Conservation (phyloP, 1,140 invertebrate species). For the Drosophila oshimai region DNA sequence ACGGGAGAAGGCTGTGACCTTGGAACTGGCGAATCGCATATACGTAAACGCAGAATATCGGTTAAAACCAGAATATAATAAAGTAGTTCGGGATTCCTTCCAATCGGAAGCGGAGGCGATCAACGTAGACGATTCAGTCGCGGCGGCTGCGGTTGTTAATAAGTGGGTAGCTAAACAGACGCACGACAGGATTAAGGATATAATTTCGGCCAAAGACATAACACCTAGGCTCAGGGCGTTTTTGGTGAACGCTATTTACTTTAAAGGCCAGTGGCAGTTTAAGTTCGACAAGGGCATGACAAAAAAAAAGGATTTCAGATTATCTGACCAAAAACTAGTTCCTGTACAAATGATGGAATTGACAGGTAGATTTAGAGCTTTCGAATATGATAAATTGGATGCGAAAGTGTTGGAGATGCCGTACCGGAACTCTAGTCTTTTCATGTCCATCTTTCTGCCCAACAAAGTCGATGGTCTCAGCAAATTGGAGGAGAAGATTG, state of each 20-base stretch:
- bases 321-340: background rate
- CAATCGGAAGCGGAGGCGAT: background rate
- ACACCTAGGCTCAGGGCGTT: background rate
- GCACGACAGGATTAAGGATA: background rate
- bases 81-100: background rate
- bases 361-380: too few species aligned
- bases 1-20: background rate
- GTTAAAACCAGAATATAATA: background rate
- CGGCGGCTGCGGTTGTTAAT: background rate
- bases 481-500: background rate
- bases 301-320: too few species aligned
- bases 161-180: background rate
- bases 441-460: background rate
- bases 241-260: background rate
- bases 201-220: background rate
- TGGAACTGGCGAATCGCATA: background rate
- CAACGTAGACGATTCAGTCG: background rate
- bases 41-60: background rate
- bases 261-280: background rate
- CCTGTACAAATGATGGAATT: too few species aligned
- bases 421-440: too few species aligned
- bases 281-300: background rate
- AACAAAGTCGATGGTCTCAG: background rate
- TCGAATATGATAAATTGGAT: too few species aligned
- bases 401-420: too few species aligned